Evolutionary conservation across 2,797 vertebrate genomes (phyloP).

Genomic region (Avahi laniger): DNA sequence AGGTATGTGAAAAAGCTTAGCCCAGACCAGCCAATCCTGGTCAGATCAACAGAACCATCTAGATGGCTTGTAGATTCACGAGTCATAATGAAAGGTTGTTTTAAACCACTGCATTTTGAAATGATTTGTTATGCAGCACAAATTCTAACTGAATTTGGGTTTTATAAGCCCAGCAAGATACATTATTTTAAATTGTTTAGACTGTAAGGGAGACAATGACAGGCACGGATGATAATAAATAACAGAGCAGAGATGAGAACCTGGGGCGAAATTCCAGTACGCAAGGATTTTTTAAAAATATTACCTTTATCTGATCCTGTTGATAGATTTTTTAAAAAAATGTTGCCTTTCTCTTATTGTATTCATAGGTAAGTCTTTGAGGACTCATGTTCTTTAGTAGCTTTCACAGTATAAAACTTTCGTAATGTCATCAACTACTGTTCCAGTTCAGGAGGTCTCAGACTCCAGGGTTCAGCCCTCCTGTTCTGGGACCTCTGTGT

Average conservation of each 20-base stretch:
- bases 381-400: neutral
- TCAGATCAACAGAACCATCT: neutral
- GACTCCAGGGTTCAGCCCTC: neutral
- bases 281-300: accelerated
- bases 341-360: neutral
- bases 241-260: neutral
- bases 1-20: neutral
- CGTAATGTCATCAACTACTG: neutral
- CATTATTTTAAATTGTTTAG: neutral
- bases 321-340: no score
- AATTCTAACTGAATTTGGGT: neutral
- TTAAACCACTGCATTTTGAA: neutral
- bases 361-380: neutral
- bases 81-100: neutral
- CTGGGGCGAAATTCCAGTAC: neutral
- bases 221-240: neutral
- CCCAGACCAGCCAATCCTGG: neutral
- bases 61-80: neutral
- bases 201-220: neutral
- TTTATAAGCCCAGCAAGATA: neutral
- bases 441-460: neutral
- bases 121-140: neutral
- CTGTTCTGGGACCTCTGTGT: neutral
- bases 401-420: neutral
- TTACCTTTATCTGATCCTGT: neutral